Evolutionary conservation across 64 coral and sea anemone genomes (phyloP), one percentile per base, ranked within the genome.

Genomic region (Stichodactyla mertensii): DNA sequence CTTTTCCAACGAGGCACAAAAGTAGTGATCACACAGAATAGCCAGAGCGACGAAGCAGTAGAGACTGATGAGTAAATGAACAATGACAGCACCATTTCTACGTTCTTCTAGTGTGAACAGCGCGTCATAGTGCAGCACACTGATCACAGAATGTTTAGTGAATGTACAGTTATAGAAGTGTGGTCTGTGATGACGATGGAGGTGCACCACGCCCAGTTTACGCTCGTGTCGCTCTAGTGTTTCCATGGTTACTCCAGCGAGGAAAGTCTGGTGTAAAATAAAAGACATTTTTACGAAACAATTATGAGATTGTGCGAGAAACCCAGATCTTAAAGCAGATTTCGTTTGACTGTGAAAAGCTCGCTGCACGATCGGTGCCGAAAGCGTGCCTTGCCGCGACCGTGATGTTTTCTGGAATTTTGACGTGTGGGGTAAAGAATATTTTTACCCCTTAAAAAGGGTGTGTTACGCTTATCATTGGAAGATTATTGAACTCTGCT

Each of bases 1-100:
- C 52, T 98, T 98, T 84, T 98, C 93, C 36, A 99, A 77, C 66
- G 97, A 95, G 15, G 97, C 97, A 56, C 97, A 99, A 82, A 99
- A 99, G 57, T 99, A 95, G 45, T 99, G 87, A 79, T 99, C 97
- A 45, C 97, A 99, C 45, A 99, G 78, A 52, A 95, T 64, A 16
- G 97, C 91, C 0, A 99, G 85, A 9, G 97, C 93, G 10, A 82
- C 91, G 52, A 99, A 99, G 36, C 92, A 89, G 69, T 99, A 99
- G 55, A 95, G 77, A 54, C 97, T 95, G 58, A 99, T 85, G 6
- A 99, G 78, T 11, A 90, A 58, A 64, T 99, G 97, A 70, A 99
- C 88, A 0, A 99, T 19, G 55, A 99, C 86, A 6, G 93, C 93
- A 1, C 97, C 97, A 83, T 95, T 86, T 52, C 91, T 74, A 45